Evolutionary conservation across 2,888 invertebrate species (phyloP), one percentile per base, ranked within the genome.

Genomic region (Axea sp.): DNA sequence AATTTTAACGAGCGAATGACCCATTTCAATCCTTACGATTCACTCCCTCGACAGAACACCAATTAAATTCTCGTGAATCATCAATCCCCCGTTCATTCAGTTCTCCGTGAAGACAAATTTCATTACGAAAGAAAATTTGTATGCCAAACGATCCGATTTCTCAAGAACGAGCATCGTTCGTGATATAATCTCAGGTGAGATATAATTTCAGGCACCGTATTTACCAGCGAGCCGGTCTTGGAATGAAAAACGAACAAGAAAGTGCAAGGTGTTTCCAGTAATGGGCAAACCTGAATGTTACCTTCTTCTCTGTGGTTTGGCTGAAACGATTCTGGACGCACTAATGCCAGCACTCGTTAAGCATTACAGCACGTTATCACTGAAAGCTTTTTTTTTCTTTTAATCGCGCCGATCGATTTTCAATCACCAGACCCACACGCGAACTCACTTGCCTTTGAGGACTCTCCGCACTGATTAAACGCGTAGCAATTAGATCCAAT

Each of bases 381-480:
- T 65, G 0, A 33, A 43, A 12, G 53, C 64, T 53, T 47, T 53
- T 53, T 47, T 53, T 19, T 55, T 37, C 33, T 8, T 35, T 31
- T 33, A 51, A 68, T 69, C 53, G 39, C 60, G 15, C 2, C 14
- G 30, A 49, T 57, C 45, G 69, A 62, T 62, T 71, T 55, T 53
- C 60, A 55, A 47, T 55, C 55, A 64, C 71, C 22, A 22, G 41
- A 49, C 3, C 33, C 55, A 53, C 62, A 57, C 71, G 57, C 62
- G 62, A 62, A 64, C 47, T 41, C 62, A 62, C 69, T 60, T 17
- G 17, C 15, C 39, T 22, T 33, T n/a, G 4, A 8, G 11, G 1
- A 1, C 28, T 7, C 22, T 11, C 17, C 17, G 15, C 43, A 31
- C 49, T 39, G 12, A 37, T 9, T 22, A 24, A 19, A 22, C 15